Base-by-base conservation (phyloP, 1,140 invertebrate species). In the Apis cerana region DNA sequence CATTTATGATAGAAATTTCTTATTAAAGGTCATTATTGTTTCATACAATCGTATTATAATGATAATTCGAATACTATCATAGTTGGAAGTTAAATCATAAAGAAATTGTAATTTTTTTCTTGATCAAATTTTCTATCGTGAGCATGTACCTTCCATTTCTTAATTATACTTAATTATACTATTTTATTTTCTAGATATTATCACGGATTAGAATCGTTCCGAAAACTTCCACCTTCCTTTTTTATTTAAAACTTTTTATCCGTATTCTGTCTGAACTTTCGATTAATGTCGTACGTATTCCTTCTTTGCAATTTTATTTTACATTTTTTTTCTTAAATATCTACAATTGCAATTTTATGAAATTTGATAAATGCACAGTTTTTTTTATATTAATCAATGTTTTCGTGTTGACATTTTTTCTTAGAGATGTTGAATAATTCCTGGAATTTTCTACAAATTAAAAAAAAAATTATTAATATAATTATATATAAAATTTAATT, bases 111-210 rank as follows among this genome's bases (percentile, higher is more conserved):
- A 71, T 17, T 17, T 23, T 52, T 52, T 27, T n/a, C 27, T 70
- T 19, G 21, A 27, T 64, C 33, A 64, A 17, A 23, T 8, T 21
- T 9, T 33, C 27, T 19, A 43, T 65, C 64, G 27, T 33, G 11
- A 5, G 11, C 27, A 67, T n/a, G 27, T 27, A 64, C 62, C 27
- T 43, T 64, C 62, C 17, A 27, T 27, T 19, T 33, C 15, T 68
- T 48, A 68, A 48, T 68, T 68, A 13, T 33, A 64, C 27, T 68
- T 68, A n/a, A n/a, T n/a, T n/a, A n/a, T n/a, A n/a, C n/a, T 33
- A n/a, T 43, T 68, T 68, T 68, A 68, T 68, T 68, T 71, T 71
- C 50, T n/a, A n/a, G n/a, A 54, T 71, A 52, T 70, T 52, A 70
- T 71, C 50, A n/a, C 23, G 2, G 11, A 13, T 69, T 71, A 54